Conservation (phyloP, 2,888 invertebrate species). For the Pristionchus exspectatus region DNA sequence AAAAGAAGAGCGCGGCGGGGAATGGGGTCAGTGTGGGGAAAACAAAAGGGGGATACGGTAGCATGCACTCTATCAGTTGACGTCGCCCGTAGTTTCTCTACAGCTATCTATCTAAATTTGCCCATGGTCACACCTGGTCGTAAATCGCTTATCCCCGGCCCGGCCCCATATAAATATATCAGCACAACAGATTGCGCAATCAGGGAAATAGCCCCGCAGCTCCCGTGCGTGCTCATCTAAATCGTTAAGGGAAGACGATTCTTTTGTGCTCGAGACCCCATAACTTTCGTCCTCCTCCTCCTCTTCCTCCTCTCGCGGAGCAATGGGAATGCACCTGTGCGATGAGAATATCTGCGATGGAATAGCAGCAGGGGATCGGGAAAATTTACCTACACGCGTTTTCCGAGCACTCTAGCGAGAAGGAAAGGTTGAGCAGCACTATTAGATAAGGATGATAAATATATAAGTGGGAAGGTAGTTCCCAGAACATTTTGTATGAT, state of each 20-base stretch:
- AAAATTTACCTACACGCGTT: not conserved
- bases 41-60: slow-evolving; percentile 40
- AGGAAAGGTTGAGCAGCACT: no score
- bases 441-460: no score
- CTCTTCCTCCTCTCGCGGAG: not conserved
- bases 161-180: not conserved
- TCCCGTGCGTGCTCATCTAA: not conserved
- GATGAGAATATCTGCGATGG: not conserved
- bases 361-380: not conserved
- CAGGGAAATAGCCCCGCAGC: not conserved
- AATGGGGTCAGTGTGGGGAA: not conserved
- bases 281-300: not conserved
- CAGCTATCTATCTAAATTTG: not conserved
- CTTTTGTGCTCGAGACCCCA: slow-evolving; percentile 48
- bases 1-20: not conserved
- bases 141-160: not conserved
- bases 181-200: slow-evolving; percentile 9
- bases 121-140: not conserved
- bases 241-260: slow-evolving; percentile 30
- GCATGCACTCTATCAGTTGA: not conserved
- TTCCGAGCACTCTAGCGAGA: no score
- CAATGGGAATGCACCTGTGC: not conserved
- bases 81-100: not conserved
- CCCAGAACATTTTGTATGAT: not conserved
- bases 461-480: no score